phyloP scores from a whole-genome alignment of 1,140 invertebrate genomes.

The Microplitis mediator region DNA sequence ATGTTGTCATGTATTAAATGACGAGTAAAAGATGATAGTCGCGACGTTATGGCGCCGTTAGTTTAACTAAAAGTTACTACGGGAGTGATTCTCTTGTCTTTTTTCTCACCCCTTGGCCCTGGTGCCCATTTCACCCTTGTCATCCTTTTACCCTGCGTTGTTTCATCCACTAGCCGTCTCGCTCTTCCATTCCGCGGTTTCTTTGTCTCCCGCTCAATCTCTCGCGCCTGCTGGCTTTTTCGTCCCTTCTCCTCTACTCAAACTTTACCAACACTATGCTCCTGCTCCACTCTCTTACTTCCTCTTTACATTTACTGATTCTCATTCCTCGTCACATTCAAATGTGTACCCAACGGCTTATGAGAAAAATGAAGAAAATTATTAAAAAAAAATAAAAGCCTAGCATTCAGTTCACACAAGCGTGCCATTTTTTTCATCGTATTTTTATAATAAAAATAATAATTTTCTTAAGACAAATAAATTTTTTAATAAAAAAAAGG shows the following conservation, averaged over 20 bases:
- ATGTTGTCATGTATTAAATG: background rate
- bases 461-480: too few species aligned
- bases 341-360: slow-evolving; percentile 16
- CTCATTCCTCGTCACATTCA: background rate
- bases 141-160: background rate
- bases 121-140: background rate
- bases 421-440: background rate
- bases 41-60: slow-evolving; percentile 22
- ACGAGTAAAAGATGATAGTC: slow-evolving; percentile 8
- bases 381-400: slow-evolving; percentile 5
- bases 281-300: background rate
- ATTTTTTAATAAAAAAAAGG: too few species aligned
- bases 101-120: background rate
- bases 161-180: background rate
- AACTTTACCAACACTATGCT: background rate
- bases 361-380: slow-evolving; percentile 13
- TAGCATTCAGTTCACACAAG: background rate
- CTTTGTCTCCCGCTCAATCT: too few species aligned
- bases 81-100: slow-evolving; percentile 1
- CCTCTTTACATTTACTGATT: background rate
- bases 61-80: background rate
- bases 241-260: background rate
- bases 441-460: background rate
- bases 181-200: background rate
- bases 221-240: too few species aligned